Conservation (phyloP, 2,797 vertebrate genomes). For the Okamejei kenojei region DNA sequence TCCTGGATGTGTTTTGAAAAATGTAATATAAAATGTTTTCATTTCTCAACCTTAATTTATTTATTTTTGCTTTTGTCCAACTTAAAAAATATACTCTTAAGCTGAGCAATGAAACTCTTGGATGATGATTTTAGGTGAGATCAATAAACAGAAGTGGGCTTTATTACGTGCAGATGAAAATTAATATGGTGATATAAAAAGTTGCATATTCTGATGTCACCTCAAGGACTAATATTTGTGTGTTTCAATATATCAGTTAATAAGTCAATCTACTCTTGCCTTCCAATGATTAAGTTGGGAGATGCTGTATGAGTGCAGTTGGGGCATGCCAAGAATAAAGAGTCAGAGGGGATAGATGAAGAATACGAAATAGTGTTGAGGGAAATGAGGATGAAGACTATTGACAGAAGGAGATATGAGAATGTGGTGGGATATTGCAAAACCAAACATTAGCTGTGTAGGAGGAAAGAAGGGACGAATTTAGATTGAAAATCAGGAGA, state of each 20-base stretch:
- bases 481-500: neutral
- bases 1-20: neutral
- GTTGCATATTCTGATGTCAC: neutral
- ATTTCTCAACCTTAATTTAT: neutral
- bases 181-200: neutral
- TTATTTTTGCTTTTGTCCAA: neutral
- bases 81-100: neutral
- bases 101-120: neutral
- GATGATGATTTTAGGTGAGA: neutral
- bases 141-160: neutral
- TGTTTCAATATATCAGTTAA: neutral
- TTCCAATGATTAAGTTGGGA: neutral
- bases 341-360: neutral
- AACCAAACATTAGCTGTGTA: neutral
- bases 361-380: neutral
- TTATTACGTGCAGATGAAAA: neutral
- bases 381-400: neutral
- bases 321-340: neutral
- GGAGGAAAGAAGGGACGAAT: neutral
- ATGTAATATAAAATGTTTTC: neutral
- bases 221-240: neutral
- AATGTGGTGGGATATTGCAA: neutral
- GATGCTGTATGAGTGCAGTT: neutral
- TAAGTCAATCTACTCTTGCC: neutral
- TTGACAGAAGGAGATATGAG: neutral